phyloP scores from a whole-genome alignment of 2,797 vertebrate species.

The Chrosomus eos region DNA sequence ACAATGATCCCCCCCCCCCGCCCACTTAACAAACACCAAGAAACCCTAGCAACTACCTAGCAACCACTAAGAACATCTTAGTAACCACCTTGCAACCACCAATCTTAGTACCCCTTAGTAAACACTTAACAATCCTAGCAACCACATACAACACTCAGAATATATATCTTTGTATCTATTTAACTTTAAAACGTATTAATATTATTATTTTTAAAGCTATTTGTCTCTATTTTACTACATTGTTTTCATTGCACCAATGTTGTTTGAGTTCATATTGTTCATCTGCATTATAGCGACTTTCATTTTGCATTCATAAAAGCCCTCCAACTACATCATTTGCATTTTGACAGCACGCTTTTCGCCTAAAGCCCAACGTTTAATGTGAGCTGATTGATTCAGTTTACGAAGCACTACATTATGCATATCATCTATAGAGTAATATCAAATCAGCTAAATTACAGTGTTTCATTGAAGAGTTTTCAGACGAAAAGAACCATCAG shows the following conservation, averaged over 20 bases:
- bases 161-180: neutral
- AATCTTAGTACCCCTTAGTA: neutral
- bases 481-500: slow-evolving; percentile 5
- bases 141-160: neutral
- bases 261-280: neutral
- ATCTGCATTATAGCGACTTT: slow-evolving; percentile 50
- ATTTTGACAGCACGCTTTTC: slow-evolving; percentile 71
- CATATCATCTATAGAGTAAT: slow-evolving; percentile 56
- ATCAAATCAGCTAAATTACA: slow-evolving; percentile 48
- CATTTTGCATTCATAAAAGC: slow-evolving; percentile 57
- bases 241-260: neutral
- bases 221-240: neutral
- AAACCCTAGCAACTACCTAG: neutral
- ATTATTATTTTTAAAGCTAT: neutral
- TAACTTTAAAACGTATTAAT: neutral
- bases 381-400: slow-evolving; percentile 41
- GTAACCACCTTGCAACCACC: neutral
- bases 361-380: slow-evolving; percentile 68
- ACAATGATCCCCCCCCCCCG: too few relatives aligned
- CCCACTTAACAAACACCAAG: neutral
- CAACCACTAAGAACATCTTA: neutral
- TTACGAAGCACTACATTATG: slow-evolving; percentile 62
- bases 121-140: neutral
- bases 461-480: neutral
- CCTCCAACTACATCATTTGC: slow-evolving; percentile 65